phyloP scores from a whole-genome alignment of 2,113 vertebrate genomes.

The Lichenostomus cassidix region DNA sequence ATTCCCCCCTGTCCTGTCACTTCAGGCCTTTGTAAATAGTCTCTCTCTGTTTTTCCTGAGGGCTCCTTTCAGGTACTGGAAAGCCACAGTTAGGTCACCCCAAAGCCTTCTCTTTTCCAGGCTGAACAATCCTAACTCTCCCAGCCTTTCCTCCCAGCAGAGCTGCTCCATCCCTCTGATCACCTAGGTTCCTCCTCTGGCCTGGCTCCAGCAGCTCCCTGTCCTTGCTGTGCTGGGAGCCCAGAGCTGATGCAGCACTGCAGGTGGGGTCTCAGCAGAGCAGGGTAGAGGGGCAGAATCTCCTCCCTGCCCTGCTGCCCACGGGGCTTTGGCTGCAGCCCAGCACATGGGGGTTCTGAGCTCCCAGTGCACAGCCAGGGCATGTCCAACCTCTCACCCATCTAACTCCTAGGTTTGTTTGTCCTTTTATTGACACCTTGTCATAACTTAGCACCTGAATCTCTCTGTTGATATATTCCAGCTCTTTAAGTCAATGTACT shows the following conservation, averaged over 20 bases:
- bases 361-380: fast-evolving
- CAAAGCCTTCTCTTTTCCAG: fast-evolving
- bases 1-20: fast-evolving
- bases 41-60: not conserved
- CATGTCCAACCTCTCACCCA: not conserved
- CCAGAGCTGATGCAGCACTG: not conserved
- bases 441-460: not conserved
- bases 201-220: not conserved
- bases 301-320: not conserved
- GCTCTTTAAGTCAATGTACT: not conserved
- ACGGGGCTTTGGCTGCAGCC: not conserved
- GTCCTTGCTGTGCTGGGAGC: not conserved
- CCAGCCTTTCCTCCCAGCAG: not conserved
- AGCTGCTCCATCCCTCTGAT: not conserved
- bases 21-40: fast-evolving
- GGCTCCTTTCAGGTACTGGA: fast-evolving
- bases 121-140: fast-evolving
- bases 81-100: fast-evolving
- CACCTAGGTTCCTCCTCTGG: not conserved
- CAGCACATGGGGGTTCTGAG: not conserved
- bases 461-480: not conserved
- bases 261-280: not conserved
- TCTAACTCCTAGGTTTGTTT: not conserved
- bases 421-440: not conserved
- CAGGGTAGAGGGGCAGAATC: not conserved